Base-by-base conservation (phyloP, 2,113 vertebrate genomes). In the Halichoeres trimaculatus region DNA sequence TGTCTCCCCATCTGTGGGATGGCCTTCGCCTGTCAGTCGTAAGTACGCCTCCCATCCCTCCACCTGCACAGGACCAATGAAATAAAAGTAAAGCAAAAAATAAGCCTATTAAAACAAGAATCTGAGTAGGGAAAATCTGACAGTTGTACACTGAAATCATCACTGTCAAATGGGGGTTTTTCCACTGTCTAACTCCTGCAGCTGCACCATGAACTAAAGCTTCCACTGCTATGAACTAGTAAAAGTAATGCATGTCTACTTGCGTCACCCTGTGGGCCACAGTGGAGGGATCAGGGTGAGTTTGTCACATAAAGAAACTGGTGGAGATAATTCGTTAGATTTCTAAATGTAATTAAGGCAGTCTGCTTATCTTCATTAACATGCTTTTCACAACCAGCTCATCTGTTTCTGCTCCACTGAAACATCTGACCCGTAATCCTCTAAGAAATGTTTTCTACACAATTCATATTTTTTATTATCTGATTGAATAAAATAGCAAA, bases 21-120 rank as follows among this genome's bases (percentile, higher is more conserved):
- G 98, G 98, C 98, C 57, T 99, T 99, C 76, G 96, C 97, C 94
- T 99, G 98, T 81, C 98, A 99, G 93, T 99, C 97, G 97, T 99
- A 94, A 99, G 98, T 99, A 94, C 90, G 51, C 53, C 67, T 62
- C 81, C 69, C 34, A 10, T 75, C 81, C 75, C 61, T 64, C 85
- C 54, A 50, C 63, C 70, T 30, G 65, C 78, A 86, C 74, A 40
- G 74, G 71, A 76, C 79, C 68, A 76, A 8, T 62, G 53, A 65
- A 52, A 75, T 60, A 7, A 75, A 67, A 78, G 52, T 56, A 40
- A 81, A 68, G 53, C 76, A 50, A 20, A 8, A 19, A 5, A 19
- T 17, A 45, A 48, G n/a, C 0, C 1, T 16, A 14, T 17, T 16
- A 16, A 63, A 80, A 73, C 50, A 56, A 41, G 47, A 70, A 26